Conservation (phyloP, 1,140 invertebrate species). For the Drosophila punjabiensis region DNA sequence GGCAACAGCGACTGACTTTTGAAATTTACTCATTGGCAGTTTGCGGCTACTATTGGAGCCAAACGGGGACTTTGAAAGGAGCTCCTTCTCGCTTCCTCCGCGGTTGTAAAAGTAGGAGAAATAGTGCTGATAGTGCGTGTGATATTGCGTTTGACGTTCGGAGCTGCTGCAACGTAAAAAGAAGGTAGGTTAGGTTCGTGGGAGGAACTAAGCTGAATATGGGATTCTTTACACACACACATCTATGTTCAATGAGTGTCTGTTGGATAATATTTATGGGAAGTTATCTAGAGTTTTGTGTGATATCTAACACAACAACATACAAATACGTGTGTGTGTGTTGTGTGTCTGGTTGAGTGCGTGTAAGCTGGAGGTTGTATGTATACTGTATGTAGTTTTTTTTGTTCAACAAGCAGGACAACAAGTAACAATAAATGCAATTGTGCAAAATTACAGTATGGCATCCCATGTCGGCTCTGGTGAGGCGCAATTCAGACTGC, state of each 20-base stretch:
- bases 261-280: slow-evolving; percentile 16
- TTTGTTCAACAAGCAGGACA: slow-evolving; percentile 38
- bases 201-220: not conserved
- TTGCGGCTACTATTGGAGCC: slow-evolving; percentile 35
- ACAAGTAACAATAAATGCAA: slow-evolving; percentile 37
- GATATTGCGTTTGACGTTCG: slow-evolving; percentile 42
- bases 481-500: slow-evolving; percentile 18
- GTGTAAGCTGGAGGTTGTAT: slow-evolving; percentile 36
- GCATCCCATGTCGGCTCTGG: slow-evolving; percentile 57
- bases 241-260: slow-evolving; percentile 38
- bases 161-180: slow-evolving; percentile 49
- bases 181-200: not conserved
- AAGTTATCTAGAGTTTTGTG: slow-evolving; percentile 42
- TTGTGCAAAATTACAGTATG: slow-evolving; percentile 68
- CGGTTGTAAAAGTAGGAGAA: slow-evolving; percentile 81
- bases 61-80: slow-evolving; percentile 27
- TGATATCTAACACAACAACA: slow-evolving; percentile 43
- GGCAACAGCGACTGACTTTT: slow-evolving; percentile 28
- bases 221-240: slow-evolving; percentile 42
- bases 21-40: slow-evolving; percentile 69
- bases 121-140: slow-evolving; percentile 76
- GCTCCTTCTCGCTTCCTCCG: slow-evolving; percentile 40
- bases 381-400: slow-evolving; percentile 25
- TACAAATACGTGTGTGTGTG: slow-evolving; percentile 41
- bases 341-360: slow-evolving; percentile 13